Conservation (phyloP, 1,140 invertebrate genomes). For the Coelopa frigida region DNA sequence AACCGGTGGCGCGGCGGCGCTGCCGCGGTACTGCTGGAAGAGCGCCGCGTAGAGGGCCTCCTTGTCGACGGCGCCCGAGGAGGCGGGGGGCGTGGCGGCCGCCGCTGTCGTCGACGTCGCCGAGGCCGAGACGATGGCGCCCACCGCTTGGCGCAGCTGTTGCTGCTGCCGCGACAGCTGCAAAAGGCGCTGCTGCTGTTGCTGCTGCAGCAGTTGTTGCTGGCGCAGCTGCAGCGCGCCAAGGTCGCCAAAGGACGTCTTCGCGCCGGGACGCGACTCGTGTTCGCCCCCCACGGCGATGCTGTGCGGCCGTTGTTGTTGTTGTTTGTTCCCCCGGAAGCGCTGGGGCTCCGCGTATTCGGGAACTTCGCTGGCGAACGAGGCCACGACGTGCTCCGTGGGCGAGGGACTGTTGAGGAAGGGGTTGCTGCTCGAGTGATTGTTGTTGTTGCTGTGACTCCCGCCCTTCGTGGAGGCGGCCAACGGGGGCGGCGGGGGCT, state of each 20-base stretch:
- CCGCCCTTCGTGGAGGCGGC: constrained; percentile 24
- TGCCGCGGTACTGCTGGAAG: constrained; percentile 38
- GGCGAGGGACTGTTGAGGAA: constrained; percentile 39
- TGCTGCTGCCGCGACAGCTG: constrained; percentile 38
- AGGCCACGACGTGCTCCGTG: constrained; percentile 28
- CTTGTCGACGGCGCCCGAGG: constrained; percentile 23
- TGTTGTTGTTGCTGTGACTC: constrained; percentile 25
- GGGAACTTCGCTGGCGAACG: constrained; percentile 26
- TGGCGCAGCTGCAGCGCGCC: constrained; percentile 6
- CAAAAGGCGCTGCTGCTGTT: constrained; percentile 37
- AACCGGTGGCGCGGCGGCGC: constrained; percentile 22
- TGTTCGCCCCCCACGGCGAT: constrained; percentile 30
- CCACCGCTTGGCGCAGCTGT: constrained; percentile 32
- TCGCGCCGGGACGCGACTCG: too few relatives aligned
- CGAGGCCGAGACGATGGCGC: background rate
- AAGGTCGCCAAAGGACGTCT: too few relatives aligned
- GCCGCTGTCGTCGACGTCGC: background rate
- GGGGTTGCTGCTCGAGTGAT: constrained; percentile 39
- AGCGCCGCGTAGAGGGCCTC: constrained; percentile 35
- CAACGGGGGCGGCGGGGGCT: constrained; percentile 28
- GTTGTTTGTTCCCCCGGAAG: constrained; percentile 21
- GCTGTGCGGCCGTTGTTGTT: constrained; percentile 38
- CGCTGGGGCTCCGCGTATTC: constrained; percentile 39
- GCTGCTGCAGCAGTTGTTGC: constrained; percentile 13
- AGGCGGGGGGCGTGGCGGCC: background rate